Percentiles rank a stretch among this genome's conserved stretches.
Conservation (phyloP, 2,888 invertebrate genomes). For the Mycogona germanica region DNA sequence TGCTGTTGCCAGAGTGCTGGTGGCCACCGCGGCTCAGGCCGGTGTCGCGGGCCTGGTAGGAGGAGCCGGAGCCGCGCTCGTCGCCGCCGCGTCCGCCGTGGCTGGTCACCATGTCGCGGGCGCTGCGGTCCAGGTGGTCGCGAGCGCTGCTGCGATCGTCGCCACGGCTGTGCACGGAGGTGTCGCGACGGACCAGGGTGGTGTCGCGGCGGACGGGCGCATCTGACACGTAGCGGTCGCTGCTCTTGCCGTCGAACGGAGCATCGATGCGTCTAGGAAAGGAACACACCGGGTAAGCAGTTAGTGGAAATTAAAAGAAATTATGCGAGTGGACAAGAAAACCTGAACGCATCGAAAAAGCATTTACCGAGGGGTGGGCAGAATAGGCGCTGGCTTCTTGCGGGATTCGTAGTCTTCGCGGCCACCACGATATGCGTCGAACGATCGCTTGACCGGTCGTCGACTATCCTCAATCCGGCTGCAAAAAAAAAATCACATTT, state of each 20-base stretch:
- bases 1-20: background rate
- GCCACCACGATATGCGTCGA: slow-evolving; percentile 4
- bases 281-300: too few relatives aligned
- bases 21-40: background rate
- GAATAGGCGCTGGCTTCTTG: background rate
- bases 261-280: too few relatives aligned
- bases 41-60: background rate
- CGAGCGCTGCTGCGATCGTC: background rate
- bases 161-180: background rate
- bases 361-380: background rate
- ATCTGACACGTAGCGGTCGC: background rate
- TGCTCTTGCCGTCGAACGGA: too few relatives aligned
- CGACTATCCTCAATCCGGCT: slow-evolving; percentile 12
- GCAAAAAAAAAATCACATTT: background rate
- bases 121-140: background rate
- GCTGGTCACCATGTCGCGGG: background rate
- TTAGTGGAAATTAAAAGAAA: too few relatives aligned
- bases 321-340: too few relatives aligned
- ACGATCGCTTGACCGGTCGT: slow-evolving; percentile 8
- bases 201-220: too few relatives aligned
- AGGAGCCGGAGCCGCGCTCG: background rate
- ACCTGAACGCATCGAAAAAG: background rate
- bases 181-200: too few relatives aligned
- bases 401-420: slow-evolving; percentile 8
- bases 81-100: slow-evolving; percentile 11